Evolutionary conservation across 92 coral and sea anemone species (phyloP), one percentile per base, ranked within the genome.

Genomic region (Epizoanthus ramosus): DNA sequence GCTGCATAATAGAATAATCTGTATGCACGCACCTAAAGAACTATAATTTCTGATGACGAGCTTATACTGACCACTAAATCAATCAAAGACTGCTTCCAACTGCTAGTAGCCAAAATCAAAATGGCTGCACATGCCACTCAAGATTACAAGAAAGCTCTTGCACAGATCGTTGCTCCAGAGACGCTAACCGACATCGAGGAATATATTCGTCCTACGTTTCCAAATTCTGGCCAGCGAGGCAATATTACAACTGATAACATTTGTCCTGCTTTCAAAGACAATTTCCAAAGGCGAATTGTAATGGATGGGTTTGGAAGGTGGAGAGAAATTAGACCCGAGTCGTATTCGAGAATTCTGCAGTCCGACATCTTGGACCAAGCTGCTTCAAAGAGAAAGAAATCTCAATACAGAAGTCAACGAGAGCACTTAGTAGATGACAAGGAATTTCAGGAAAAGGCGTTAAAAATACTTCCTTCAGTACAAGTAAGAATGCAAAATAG

Each of bases 281-380:
- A 25, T 58, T 54, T 74, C 56, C 74, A 50, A 54, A 71, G 98
- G 86, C 87, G 92, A 52, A 95, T 95, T 59, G 98, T 93, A 17
- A 90, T 88, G 79, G 98, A 95, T 76, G 98, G 98, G 2, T 91
- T 91, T 80, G 98, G 98, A 16, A 86, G 94, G 84, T 95, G 98
- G 98, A 88, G 98, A 37, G 98, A 95, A 65, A 85, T 95, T 16
- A 76, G 85, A n/a, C 85, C 90, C 2, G 89, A 64, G 4, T 57
- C 41, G 33, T 63, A 80, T 35, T 68, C 87, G 14, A 80, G 67
- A 19, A 79, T 54, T 63, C 60, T 84, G 31, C 76, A 67, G 15
- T 0, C 74, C 31, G 82, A 63, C 39, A 14, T 56, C 43, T 57
- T 33, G 8, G 68, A 47, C 10, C 24, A 45, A 31, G 50, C 52